Conservation (phyloP, 2,888 invertebrate species). For the Therioaphis trifolii region DNA sequence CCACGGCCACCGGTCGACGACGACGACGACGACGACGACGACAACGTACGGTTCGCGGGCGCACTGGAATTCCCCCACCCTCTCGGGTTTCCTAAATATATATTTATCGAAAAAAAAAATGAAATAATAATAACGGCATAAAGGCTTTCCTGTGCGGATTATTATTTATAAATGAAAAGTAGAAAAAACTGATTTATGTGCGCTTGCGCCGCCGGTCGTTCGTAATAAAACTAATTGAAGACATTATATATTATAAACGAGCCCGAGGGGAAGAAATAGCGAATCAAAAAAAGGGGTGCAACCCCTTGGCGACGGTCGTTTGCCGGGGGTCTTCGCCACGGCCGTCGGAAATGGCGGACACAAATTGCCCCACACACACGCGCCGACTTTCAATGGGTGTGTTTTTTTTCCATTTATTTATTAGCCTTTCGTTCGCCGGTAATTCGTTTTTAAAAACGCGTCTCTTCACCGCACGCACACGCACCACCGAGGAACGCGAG, state of each 20-base stretch:
- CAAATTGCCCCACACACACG: conserved; percentile 33
- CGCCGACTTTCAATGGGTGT: conserved; percentile 17
- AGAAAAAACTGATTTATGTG: conserved; percentile 50
- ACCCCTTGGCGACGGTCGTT: conserved; percentile 24
- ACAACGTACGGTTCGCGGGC: too few species aligned
- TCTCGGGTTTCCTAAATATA: too few species aligned
- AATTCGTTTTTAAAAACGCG: conserved; percentile 47
- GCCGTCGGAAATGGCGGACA: conserved; percentile 53
- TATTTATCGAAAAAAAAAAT: not conserved
- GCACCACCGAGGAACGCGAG: too few species aligned
- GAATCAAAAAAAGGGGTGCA: conserved; percentile 53
- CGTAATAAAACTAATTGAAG: conserved; percentile 62
- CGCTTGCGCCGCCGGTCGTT: not conserved
- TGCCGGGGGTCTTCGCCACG: not conserved
- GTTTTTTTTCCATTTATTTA: too few species aligned
- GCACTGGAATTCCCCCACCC: conserved; percentile 10
- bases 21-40: too few species aligned
- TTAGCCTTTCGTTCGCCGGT: conserved; percentile 10
- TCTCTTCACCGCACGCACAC: not conserved
- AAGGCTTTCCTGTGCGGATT: conserved; percentile 9
- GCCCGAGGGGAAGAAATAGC: conserved; percentile 47
- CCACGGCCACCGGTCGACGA: not conserved
- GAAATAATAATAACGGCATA: not conserved
- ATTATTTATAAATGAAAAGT: conserved; percentile 18
- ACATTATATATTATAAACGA: conserved; percentile 33